These are phyloP conservation scores for Beroe ovata DNA, from an alignment of 37 sponge, comb jelly and placozoan genomes.

Conservation along the genomic window DNA sequence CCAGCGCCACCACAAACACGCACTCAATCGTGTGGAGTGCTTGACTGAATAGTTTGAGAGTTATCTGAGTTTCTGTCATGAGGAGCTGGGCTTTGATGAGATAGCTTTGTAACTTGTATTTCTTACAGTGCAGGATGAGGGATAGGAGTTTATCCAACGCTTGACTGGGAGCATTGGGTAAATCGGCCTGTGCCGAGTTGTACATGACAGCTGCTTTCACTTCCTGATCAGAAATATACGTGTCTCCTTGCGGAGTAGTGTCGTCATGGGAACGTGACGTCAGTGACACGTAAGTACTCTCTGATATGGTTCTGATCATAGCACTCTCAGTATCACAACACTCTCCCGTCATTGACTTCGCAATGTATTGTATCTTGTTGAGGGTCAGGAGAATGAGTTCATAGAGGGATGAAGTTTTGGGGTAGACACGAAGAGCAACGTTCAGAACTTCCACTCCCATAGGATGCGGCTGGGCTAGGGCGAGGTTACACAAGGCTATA, in stretches of 20 bases:
- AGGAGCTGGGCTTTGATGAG: slow-evolving; percentile 21
- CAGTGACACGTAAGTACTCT: not conserved
- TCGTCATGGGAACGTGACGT: not conserved
- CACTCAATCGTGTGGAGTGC: slow-evolving; percentile 1
- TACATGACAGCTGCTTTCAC: slow-evolving; percentile 17
- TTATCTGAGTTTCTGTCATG: slow-evolving; percentile 37
- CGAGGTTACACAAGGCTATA: slow-evolving; percentile 36
- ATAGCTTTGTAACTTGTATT: not conserved
- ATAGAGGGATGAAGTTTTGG: slow-evolving; percentile 2
- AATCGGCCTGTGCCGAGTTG: slow-evolving; percentile 10
- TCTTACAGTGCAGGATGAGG: slow-evolving; percentile 53
- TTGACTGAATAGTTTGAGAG: not conserved
- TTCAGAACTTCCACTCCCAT: not conserved
- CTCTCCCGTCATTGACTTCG: not conserved
- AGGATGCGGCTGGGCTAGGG: not conserved
- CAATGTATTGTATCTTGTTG: not conserved
- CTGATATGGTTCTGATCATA: slow-evolving; percentile 51
- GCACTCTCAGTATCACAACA: not conserved
- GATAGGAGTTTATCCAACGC: slow-evolving; percentile 8
- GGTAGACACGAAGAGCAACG: slow-evolving; percentile 24
- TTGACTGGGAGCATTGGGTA: not conserved
- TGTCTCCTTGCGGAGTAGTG: not conserved
- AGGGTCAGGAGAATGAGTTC: slow-evolving; percentile 16
- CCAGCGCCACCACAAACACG: slow-evolving; percentile 17
- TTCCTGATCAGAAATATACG: not conserved